Evolutionary conservation across 2,113 vertebrate species (phyloP).

Genomic region (Muntiacus muntjak): DNA sequence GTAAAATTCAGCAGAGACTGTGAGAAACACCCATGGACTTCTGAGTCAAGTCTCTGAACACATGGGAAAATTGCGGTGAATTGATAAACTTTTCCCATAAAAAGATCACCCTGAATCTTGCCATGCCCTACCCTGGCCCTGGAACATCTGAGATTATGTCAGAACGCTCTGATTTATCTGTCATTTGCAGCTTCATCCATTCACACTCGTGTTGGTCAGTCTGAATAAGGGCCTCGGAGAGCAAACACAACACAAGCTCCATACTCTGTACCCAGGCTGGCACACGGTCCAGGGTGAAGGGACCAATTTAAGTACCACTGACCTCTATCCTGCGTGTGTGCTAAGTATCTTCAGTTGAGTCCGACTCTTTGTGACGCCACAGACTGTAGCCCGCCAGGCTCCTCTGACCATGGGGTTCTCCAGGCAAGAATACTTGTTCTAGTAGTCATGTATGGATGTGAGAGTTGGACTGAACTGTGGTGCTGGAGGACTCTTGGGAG

Average conservation of each 20-base stretch:
- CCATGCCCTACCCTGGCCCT: too few species aligned
- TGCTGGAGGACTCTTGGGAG: not conserved
- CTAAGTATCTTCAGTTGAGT: not conserved
- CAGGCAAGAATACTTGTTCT: not conserved
- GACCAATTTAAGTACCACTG: too few species aligned
- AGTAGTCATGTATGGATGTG: not conserved
- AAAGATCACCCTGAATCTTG: not conserved
- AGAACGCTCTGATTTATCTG: not conserved
- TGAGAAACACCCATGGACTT: not conserved
- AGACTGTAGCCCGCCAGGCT: not conserved
- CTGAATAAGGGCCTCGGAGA: not conserved
- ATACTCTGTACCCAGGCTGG: fast-evolving
- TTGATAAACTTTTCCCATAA: fast-evolving
- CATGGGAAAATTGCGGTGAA: not conserved
- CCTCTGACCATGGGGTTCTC: not conserved
- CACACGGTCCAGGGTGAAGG: fast-evolving
- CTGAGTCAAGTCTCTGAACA: too few species aligned
- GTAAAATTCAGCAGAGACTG: not conserved
- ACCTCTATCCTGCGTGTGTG: not conserved
- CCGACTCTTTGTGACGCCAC: not conserved
- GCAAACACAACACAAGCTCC: too few species aligned
- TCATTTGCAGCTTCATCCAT: not conserved
- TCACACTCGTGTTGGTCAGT: fast-evolving
- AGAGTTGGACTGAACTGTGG: not conserved
- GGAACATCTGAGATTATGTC: not conserved